These are phyloP conservation scores for Frankliniella intonsa DNA, from an alignment of 2,888 invertebrate species.

Conservation along the genomic window DNA sequence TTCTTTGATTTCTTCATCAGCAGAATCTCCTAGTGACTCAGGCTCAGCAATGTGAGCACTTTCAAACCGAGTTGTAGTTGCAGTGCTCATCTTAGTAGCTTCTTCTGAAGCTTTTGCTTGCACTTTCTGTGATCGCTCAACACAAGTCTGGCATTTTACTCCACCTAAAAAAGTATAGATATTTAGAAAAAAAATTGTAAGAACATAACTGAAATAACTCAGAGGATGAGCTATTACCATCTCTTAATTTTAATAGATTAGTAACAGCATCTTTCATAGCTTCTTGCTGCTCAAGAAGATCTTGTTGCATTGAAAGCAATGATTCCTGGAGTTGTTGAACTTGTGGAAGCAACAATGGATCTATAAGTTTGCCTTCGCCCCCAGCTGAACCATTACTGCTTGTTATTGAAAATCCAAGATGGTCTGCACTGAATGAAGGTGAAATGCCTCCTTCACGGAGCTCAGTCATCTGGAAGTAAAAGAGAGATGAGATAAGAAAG, in stretches of 20 bases:
- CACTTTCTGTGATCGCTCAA: neutral
- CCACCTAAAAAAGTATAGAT: neutral
- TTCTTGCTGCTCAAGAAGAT: constrained; percentile 58
- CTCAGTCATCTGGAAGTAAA: constrained; percentile 55
- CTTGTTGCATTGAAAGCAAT: constrained; percentile 58
- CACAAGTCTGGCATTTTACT: neutral
- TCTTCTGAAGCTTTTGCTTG: constrained; percentile 10
- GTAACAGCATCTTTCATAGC: constrained; percentile 52
- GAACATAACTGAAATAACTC: neutral
- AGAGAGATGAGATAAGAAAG: neutral
- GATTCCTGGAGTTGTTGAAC: constrained; percentile 61
- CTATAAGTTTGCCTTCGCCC: constrained; percentile 45
- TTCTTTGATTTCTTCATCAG: constrained; percentile 6
- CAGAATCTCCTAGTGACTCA: constrained; percentile 1
- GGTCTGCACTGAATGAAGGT: constrained; percentile 54
- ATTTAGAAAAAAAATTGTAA: neutral
- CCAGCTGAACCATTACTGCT: constrained; percentile 49
- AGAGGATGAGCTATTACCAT: neutral
- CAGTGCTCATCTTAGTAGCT: neutral
- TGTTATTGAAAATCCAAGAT: constrained; percentile 59
- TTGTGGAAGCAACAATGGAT: constrained; percentile 55
- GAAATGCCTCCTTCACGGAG: constrained; percentile 49
- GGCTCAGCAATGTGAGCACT: constrained; percentile 7
- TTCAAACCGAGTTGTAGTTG: neutral
- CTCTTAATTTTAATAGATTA: constrained; percentile 47